Base-by-base conservation (phyloP, 2,797 vertebrate species). In the Malurus splendens region DNA sequence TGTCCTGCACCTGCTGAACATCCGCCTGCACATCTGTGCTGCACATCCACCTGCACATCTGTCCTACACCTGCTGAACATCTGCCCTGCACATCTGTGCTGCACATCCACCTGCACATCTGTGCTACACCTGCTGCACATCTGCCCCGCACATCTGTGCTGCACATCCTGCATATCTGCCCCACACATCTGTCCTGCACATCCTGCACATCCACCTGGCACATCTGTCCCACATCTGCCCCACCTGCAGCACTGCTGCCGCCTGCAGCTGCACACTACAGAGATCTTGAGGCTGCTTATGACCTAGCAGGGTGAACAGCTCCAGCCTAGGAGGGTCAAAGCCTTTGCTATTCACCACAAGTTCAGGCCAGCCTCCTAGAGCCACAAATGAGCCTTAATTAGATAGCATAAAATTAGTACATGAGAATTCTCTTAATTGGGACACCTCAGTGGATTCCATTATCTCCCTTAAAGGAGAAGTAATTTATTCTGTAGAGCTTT, bases 381-480 rank as follows among this genome's bases (percentile, higher is more conserved):
- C 60, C 54, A 12, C 76, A 89, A 91, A 3, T 51, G 70, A 89
- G 32, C 62, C 59, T 87, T 90, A 95, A 89, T 87, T 91, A 87
- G 89, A 57, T 39, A 55, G 66, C 32, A 76, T 90, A 76, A 90
- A 89, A 93, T 68, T 75, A 90, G 59, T 45, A 64, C 0, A 1
- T 7, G 25, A 75, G 51, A 72, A 75, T 87, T 82, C 59, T 86
- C 64, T 72, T 93, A 85, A 91, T 67, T 89, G 87, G 73, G 66
- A 78, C 45, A 56, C 36, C 70, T 62, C 38, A 33, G 84, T 27
- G 18, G 71, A 66, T 42, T 44, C 68, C 41, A 51, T 87, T 78
- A 87, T 59, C 38, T 78, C 45, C 60, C 20, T 89, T 86, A 78
- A 83, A 54, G 45, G 76, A 25, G 27, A 55, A 70, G 56, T 28